Conservation (phyloP, 2,113 vertebrate genomes). For the Trinectes maculatus region DNA sequence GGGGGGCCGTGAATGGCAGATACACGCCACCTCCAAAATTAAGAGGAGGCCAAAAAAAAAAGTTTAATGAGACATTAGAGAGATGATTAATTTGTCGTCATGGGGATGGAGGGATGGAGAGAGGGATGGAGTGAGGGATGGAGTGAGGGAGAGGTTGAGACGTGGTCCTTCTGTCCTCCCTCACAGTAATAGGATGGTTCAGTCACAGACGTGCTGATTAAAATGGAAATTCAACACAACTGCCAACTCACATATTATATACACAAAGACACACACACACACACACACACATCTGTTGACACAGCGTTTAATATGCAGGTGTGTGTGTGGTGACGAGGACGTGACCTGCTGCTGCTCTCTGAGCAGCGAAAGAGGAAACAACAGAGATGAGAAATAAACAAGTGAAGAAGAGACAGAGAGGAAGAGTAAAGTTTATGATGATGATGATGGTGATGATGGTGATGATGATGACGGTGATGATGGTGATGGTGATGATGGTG, state of each 20-base stretch:
- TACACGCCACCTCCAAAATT: constrained; percentile 62
- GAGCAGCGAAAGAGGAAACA: constrained; percentile 5
- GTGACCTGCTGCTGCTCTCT: constrained; percentile 34
- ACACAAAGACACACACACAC: constrained; percentile 14
- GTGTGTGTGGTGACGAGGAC: constrained; percentile 17
- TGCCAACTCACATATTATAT: background rate
- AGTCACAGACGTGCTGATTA: constrained; percentile 60
- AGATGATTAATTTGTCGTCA: constrained; percentile 76
- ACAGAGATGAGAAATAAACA: background rate
- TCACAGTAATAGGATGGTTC: constrained; percentile 70
- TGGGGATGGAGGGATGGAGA: constrained; percentile 1
- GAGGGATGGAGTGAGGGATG: background rate
- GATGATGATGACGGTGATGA: too few species aligned
- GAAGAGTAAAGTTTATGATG: too few species aligned
- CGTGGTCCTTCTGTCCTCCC: constrained; percentile 56
- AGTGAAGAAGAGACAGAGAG: background rate
- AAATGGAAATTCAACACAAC: constrained; percentile 71
- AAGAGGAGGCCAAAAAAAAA: constrained; percentile 29
- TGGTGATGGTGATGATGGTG: too few species aligned
- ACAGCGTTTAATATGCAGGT: constrained; percentile 42
- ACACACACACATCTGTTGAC: background rate
- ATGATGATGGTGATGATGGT: too few species aligned
- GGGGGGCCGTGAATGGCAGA: constrained; percentile 39
- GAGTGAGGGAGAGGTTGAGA: constrained; percentile 40
- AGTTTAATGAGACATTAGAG: constrained; percentile 67